Evolutionary conservation across 2,888 invertebrate genomes (phyloP).

Genomic region (Leptarthrus brevirostris): DNA sequence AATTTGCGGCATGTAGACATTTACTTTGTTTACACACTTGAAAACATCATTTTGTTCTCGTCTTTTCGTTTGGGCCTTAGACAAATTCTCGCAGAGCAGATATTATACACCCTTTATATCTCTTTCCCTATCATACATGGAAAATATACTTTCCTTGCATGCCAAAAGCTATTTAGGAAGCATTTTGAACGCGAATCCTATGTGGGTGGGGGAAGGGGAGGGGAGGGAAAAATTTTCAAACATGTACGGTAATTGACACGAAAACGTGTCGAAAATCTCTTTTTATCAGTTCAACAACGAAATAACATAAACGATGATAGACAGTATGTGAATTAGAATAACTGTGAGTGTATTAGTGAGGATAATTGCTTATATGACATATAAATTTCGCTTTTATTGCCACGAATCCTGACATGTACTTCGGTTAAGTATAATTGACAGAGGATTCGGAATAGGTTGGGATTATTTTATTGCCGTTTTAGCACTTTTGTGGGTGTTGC

Average conservation of each 20-base stretch:
- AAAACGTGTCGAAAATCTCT: conserved; percentile 44
- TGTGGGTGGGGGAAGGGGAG: conserved; percentile 9
- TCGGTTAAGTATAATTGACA: conserved; percentile 34
- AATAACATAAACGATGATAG: conserved; percentile 20
- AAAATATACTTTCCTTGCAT: conserved; percentile 35
- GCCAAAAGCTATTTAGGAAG: conserved; percentile 43
- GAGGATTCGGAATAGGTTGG: not conserved
- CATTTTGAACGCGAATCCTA: too few relatives aligned
- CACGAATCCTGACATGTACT: conserved; percentile 9
- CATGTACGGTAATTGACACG: conserved; percentile 45
- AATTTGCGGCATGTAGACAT: conserved; percentile 34
- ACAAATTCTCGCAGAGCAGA: not conserved
- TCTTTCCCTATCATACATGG: not conserved
- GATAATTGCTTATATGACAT: not conserved
- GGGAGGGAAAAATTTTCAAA: conserved; percentile 20
- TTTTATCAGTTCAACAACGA: conserved; percentile 40
- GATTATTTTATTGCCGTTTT: conserved; percentile 24
- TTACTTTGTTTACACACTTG: conserved; percentile 43
- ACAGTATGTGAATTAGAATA: too few relatives aligned
- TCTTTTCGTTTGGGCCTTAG: not conserved
- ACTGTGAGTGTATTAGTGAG: not conserved
- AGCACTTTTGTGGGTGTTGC: not conserved
- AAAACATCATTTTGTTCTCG: conserved; percentile 33
- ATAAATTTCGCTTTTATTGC: conserved; percentile 32
- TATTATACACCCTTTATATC: not conserved